These are phyloP conservation scores for Anorthoa munda DNA, from an alignment of 2,888 invertebrate species.

Conservation along the genomic window DNA sequence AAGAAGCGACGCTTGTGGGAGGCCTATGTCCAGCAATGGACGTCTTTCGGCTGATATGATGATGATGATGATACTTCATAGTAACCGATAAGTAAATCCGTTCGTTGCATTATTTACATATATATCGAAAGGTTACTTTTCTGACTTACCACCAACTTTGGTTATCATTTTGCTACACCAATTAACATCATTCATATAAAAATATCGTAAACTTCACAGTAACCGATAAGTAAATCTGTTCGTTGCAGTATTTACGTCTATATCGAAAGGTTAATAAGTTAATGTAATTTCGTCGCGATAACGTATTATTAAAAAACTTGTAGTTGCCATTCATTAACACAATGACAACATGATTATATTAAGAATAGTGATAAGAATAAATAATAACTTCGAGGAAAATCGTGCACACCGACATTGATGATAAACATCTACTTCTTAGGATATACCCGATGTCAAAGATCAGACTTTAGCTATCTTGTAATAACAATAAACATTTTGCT, in stretches of 20 bases:
- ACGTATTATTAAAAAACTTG: conserved; percentile 26
- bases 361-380: conserved; percentile 22
- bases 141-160: background rate
- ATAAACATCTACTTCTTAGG: conserved; percentile 1
- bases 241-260: conserved; percentile 25
- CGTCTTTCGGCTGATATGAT: too few species aligned
- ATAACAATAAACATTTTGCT: background rate
- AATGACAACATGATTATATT: conserved; percentile 44
- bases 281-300: conserved; percentile 47
- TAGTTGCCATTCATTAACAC: conserved; percentile 22
- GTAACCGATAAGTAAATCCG: too few species aligned
- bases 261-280: conserved; percentile 53
- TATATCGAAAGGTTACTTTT: too few species aligned
- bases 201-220: background rate
- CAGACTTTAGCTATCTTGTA: conserved; percentile 1
- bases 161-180: background rate
- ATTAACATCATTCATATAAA: background rate
- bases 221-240: conserved; percentile 38
- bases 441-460: conserved; percentile 21
- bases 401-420: background rate
- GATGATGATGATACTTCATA: too few species aligned
- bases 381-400: conserved; percentile 29
- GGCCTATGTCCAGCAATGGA: too few species aligned
- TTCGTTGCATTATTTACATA: too few species aligned
- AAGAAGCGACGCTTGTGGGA: too few species aligned